Evolutionary conservation across 2,113 vertebrate genomes (phyloP).

Genomic region (Rhodinocichla rosea): DNA sequence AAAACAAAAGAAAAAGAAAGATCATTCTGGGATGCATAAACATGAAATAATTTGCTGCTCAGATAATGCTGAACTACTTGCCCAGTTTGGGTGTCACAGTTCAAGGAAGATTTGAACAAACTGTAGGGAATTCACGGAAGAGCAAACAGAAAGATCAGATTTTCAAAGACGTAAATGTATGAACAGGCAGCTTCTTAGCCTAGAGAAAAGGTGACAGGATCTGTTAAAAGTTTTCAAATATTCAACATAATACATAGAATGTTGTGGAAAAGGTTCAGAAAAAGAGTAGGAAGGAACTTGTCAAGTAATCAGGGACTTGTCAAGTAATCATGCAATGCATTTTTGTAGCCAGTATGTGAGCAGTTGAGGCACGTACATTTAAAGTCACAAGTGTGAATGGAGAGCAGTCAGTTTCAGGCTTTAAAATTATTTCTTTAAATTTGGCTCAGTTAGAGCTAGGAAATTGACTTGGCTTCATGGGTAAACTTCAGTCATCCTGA

Average conservation of each 20-base stretch:
- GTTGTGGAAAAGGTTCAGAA: background rate
- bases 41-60: background rate
- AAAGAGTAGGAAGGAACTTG: background rate
- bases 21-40: background rate
- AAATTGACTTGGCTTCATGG: constrained; percentile 11
- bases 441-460: background rate
- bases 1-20: background rate
- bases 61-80: background rate
- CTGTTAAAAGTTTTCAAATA: background rate
- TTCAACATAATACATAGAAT: background rate
- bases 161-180: background rate
- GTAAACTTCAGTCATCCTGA: constrained; percentile 19
- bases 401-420: background rate
- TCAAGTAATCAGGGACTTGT: background rate
- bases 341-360: background rate
- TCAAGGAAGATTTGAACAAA: background rate
- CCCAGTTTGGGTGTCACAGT: background rate
- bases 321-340: background rate
- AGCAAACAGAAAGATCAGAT: background rate
- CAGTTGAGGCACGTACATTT: background rate
- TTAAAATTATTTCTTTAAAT: constrained; percentile 42
- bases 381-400: background rate
- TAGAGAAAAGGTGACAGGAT: background rate
- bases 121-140: accelerated
- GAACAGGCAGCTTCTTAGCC: background rate